A percentile compares a stretch with the other conserved stretches of the same genome.
phyloP scores from a whole-genome alignment of 1,140 invertebrate genomes.

The Ostrea edulis region DNA sequence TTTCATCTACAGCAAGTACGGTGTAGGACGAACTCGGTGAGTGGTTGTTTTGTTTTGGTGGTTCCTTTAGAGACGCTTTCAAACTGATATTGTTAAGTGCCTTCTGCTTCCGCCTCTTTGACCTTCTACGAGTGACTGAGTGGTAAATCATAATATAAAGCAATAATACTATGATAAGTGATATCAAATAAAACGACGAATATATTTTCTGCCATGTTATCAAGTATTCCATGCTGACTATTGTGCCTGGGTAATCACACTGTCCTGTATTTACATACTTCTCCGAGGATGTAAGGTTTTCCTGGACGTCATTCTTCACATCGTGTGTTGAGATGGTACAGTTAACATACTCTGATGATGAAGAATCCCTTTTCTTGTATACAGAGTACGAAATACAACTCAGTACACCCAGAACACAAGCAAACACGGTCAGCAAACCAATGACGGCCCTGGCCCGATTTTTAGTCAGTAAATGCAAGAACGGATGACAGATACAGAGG shows the following conservation, averaged over 20 bases:
- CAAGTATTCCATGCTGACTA: slow-evolving; percentile 54
- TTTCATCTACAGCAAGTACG: not conserved
- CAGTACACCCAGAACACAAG: slow-evolving; percentile 72
- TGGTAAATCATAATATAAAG: slow-evolving; percentile 69
- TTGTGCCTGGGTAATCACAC: slow-evolving; percentile 52
- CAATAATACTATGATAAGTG: slow-evolving; percentile 63
- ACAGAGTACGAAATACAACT: slow-evolving; percentile 65
- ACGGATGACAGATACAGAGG: slow-evolving; percentile 78
- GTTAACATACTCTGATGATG: not conserved
- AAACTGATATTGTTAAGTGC: slow-evolving; percentile 4
- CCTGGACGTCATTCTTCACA: not conserved
- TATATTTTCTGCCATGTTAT: slow-evolving; percentile 66
- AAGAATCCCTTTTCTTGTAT: not conserved
- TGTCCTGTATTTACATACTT: slow-evolving; percentile 42
- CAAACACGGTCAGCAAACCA: slow-evolving; percentile 65
- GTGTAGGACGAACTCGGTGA: not conserved
- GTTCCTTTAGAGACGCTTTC: not conserved
- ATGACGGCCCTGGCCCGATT: slow-evolving; percentile 71
- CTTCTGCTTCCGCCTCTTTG: slow-evolving; percentile 59
- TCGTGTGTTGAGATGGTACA: not conserved
- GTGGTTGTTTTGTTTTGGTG: not conserved
- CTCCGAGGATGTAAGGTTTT: not conserved
- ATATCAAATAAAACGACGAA: slow-evolving; percentile 68
- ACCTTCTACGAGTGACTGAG: slow-evolving; percentile 64
- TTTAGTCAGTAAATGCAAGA: slow-evolving; percentile 71